Evolutionary conservation across 2,888 invertebrate genomes (phyloP).

Genomic region (Taenaris catops): DNA sequence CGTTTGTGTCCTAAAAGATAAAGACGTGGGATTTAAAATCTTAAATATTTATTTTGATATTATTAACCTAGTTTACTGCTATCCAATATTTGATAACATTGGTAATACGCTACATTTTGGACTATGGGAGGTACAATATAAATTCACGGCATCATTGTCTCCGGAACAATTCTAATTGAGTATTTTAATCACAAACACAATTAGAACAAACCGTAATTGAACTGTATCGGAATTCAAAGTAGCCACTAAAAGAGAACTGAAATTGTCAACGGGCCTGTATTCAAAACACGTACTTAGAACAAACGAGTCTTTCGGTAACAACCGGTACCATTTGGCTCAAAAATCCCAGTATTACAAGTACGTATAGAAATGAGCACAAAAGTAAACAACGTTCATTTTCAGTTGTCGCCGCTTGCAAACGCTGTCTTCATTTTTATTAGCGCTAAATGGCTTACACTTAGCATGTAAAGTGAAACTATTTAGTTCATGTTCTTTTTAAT

Average conservation of each 20-base stretch:
- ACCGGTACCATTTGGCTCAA: constrained; percentile 20
- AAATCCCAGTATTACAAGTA: constrained; percentile 4
- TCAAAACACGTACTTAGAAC: constrained; percentile 21
- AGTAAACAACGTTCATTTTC: not conserved
- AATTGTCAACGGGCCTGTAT: constrained; percentile 10
- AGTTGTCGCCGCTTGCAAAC: constrained; percentile 1
- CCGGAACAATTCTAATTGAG: no score
- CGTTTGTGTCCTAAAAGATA: constrained; percentile 3
- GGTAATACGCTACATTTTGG: no score
- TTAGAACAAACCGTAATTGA: constrained; percentile 5
- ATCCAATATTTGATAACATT: no score
- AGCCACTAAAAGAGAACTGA: not conserved
- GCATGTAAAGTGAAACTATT: constrained; percentile 37
- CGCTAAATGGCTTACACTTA: constrained; percentile 29
- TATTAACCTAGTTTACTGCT: no score
- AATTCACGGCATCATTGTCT: no score
- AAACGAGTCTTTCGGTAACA: constrained; percentile 23
- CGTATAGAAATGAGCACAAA: constrained; percentile 3
- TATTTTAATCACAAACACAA: constrained; percentile 10
- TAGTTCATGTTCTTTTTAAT: constrained; percentile 16
- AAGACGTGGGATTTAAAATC: not conserved
- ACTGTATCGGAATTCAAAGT: constrained; percentile 3
- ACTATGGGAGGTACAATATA: no score
- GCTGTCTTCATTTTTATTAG: constrained; percentile 30
- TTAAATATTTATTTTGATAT: constrained; percentile 1